Evolutionary conservation across 2,888 invertebrate species (phyloP), one percentile per base, ranked within the genome.

Genomic region (Hypomecis punctinalis): DNA sequence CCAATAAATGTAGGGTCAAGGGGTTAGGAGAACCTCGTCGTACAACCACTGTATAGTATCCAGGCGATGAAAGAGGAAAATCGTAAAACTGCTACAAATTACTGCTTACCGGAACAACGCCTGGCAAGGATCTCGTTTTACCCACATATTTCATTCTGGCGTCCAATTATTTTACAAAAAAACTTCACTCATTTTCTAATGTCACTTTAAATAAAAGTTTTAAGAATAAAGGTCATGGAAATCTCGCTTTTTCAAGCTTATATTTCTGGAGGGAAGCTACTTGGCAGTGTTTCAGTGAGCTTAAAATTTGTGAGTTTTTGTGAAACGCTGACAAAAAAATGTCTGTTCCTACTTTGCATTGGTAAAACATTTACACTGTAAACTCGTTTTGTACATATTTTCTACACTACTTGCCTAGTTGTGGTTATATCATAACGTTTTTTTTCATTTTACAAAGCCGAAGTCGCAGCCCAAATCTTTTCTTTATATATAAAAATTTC

Each of bases 41-140:
- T 66, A 59, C 62, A 57, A 65, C 63, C 63, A 68, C 71, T 76
- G 74, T 73, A 75, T 76, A 76, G 73, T 78, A 75, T 74, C 74
- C 70, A 61, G 69, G 72, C 74, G 72, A 76, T 79, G 78, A 79
- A 81, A 77, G 70, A 74, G 75, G 74, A 78, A 78, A 77, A 74
- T 77, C 75, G 76, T 79, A 78, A 75, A 79, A 79, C 74, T 72
- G 74, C 74, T 73, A 61, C 71, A 73, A 78, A 76, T 73, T 67
- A 77, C 70, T 75, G 67, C 72, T 68, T 71, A 67, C 68, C 69
- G 72, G 70, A 64, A 73, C 58, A 63, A 51, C n/a, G 54, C 64
- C 55, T 52, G 51, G 70, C 69, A 71, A 74, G 63, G 63, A 68
- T 75, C 73, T 71, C 71, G 70, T 78, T 80, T 76, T 75, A 77